phyloP scores from a whole-genome alignment of 2,797 vertebrate genomes.

The Poeciliopsis infans region DNA sequence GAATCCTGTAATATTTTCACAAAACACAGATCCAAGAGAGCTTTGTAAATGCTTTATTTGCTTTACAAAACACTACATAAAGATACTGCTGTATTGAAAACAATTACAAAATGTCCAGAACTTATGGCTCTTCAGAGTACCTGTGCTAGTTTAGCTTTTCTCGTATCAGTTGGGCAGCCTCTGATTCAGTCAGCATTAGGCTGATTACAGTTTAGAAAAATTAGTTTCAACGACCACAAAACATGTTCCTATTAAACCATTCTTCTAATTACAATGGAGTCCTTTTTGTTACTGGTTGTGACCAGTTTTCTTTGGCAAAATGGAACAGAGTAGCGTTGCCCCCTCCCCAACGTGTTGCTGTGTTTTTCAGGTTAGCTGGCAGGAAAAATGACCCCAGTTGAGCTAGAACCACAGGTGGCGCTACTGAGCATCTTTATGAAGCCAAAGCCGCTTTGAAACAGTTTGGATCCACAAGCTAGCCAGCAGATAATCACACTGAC shows the following conservation, averaged over 20 bases:
- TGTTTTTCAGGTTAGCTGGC: not conserved
- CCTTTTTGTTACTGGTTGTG: not conserved
- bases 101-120: not conserved
- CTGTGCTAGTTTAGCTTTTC: not conserved
- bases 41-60: not conserved
- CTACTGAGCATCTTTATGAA: not conserved
- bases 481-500: no score
- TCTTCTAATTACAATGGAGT: not conserved
- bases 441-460: no score
- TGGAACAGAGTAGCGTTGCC: not conserved
- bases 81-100: not conserved
- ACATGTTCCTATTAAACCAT: not conserved
- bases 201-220: not conserved
- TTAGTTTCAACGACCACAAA: not conserved
- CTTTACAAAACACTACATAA: not conserved
- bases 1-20: not conserved
- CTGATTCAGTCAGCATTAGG: not conserved
- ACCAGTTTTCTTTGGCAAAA: constrained; percentile 1
- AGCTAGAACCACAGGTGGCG: not conserved
- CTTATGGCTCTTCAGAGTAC: not conserved
- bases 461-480: no score
- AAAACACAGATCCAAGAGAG: not conserved
- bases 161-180: not conserved
- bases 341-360: not conserved
- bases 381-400: not conserved